Evolutionary conservation across 1,140 invertebrate genomes (phyloP).

Genomic region (Bombus confusus): DNA sequence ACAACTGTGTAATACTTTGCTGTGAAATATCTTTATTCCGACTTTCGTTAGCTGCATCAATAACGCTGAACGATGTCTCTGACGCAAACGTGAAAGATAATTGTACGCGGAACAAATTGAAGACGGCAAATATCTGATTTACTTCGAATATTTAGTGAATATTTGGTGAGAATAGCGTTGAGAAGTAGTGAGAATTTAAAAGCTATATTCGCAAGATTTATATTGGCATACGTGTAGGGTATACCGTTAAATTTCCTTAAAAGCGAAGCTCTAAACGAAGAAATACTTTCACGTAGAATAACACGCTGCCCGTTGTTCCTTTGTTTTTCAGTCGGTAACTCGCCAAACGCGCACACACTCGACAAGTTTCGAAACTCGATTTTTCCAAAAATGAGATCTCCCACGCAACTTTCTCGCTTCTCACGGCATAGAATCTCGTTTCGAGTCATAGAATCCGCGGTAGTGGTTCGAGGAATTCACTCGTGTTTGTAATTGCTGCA

Average conservation of each 20-base stretch:
- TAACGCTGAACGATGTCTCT: too few relatives aligned
- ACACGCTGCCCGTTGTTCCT: fast-evolving
- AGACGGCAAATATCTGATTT: fast-evolving
- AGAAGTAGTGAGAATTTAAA: fast-evolving
- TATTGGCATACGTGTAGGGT: fast-evolving
- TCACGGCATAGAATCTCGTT: fast-evolving
- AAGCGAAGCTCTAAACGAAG: fast-evolving
- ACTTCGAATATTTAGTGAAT: fast-evolving
- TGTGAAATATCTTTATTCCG: fast-evolving
- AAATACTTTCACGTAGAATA: too few relatives aligned
- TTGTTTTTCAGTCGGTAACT: fast-evolving
- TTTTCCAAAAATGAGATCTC: too few relatives aligned
- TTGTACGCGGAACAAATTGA: fast-evolving
- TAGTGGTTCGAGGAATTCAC: too few relatives aligned
- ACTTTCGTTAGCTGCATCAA: too few relatives aligned
- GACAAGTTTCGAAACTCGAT: too few relatives aligned
- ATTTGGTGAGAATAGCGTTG: too few relatives aligned
- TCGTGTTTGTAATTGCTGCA: too few relatives aligned
- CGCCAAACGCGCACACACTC: fast-evolving
- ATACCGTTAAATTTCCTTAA: fast-evolving
- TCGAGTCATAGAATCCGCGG: too few relatives aligned
- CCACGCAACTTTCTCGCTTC: fast-evolving
- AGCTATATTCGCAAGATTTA: fast-evolving
- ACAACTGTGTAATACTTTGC: too few relatives aligned
- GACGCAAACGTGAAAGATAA: fast-evolving